Conservation (phyloP, 2,888 invertebrate species). For the Spisula subtruncata region DNA sequence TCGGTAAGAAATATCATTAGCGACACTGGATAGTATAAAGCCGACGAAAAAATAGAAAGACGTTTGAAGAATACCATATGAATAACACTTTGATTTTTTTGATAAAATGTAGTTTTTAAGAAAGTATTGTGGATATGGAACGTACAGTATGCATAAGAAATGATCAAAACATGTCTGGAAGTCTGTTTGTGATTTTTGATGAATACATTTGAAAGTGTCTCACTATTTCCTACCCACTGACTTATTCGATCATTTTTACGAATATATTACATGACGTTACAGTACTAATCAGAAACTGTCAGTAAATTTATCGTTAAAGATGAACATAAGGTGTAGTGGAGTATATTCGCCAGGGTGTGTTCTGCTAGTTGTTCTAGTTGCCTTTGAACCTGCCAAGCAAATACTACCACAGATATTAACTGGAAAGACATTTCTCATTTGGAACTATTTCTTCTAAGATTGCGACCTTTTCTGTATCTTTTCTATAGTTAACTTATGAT, state of each 20-base stretch:
- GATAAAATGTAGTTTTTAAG: not conserved
- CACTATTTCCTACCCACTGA: too few relatives aligned
- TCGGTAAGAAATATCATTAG: slow-evolving; percentile 20
- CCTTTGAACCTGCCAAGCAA: not conserved
- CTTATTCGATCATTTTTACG: too few relatives aligned
- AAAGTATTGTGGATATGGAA: not conserved
- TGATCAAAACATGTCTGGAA: too few relatives aligned
- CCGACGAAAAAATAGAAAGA: not conserved
- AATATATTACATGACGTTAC: too few relatives aligned
- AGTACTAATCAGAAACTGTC: too few relatives aligned
- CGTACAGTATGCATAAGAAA: too few relatives aligned
- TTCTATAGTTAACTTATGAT: slow-evolving; percentile 23
- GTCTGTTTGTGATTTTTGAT: too few relatives aligned
- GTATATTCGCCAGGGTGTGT: not conserved
- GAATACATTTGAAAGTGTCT: too few relatives aligned
- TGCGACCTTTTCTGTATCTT: not conserved
- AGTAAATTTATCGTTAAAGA: too few relatives aligned
- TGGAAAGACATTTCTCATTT: slow-evolving; percentile 2
- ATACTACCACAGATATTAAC: not conserved
- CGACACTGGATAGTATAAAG: slow-evolving; percentile 22
- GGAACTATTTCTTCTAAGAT: not conserved
- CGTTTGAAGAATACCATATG: not conserved
- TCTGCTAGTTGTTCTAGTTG: not conserved
- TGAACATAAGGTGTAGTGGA: not conserved
- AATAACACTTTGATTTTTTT: slow-evolving; percentile 2